Evolutionary conservation across 2,113 vertebrate genomes (phyloP), one percentile per base, ranked within the genome.

Genomic region (Ameiurus melas): DNA sequence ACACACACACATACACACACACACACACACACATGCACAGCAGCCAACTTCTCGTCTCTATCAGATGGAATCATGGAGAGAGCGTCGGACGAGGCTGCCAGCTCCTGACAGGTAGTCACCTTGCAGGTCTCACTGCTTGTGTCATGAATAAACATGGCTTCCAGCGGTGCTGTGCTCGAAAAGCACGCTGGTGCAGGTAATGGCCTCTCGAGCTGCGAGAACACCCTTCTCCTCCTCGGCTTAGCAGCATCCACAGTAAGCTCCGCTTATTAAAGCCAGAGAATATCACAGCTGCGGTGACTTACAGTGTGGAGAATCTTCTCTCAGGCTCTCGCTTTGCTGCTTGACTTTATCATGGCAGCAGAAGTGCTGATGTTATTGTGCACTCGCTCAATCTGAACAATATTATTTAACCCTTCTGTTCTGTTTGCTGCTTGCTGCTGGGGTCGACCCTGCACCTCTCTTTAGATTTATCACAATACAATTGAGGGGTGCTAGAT

Each of bases 121-220:
- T 94, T 93, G 92, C 93, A 90, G 93, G 93, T 94, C 93, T 92
- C 88, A 77, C 90, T 89, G 91, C 90, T 80, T 83, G 91, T 90
- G 86, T 86, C 92, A 94, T 95, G 94, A 94, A 95, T 95, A 95
- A 95, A 94, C 94, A 95, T 94, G 92, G 90, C 83, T 90, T 78
- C 89, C 91, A 90, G 90, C 92, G 86, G 91, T 89, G 89, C 88
- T 85, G 66, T 90, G 88, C 90, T 91, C 73, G 87, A 91, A 88
- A 89, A 89, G 83, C 85, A 81, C 20, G 64, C 86, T 77, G 84
- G 86, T 86, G 86, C 75, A 12, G 83, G 88, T 92, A 92, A 91
- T 89, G 87, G 90, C 81, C 90, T 92, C 87, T 90, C 83, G 88
- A 90, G 86, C 84, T 81, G 83, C 75, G 51, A 91, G 91, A 91